These are phyloP conservation scores for Ecliptopera silaceata DNA, from an alignment of 2,888 invertebrate genomes.

Conservation along the genomic window DNA sequence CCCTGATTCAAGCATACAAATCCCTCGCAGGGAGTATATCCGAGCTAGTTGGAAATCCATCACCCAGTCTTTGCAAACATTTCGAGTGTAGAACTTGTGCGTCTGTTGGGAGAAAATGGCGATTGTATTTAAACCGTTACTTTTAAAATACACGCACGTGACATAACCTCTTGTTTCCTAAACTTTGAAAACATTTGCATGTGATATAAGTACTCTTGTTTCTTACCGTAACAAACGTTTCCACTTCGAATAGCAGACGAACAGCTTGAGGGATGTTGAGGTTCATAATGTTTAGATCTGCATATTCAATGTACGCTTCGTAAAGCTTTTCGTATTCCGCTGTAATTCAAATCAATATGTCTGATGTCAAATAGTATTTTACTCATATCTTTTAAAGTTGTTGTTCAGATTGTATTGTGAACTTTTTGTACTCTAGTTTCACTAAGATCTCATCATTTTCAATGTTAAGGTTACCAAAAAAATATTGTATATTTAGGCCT, in stretches of 20 bases:
- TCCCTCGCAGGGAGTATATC: constrained; percentile 55
- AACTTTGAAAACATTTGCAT: too few relatives aligned
- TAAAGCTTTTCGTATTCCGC: constrained; percentile 75
- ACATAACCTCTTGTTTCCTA: too few relatives aligned
- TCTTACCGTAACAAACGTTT: constrained; percentile 64
- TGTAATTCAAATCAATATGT: constrained; percentile 36
- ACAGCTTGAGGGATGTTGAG: constrained; percentile 83
- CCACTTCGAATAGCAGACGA: constrained; percentile 77
- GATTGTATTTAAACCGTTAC: too few relatives aligned
- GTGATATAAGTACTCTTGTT: too few relatives aligned
- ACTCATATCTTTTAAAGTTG: too few relatives aligned
- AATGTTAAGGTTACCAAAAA: too few relatives aligned
- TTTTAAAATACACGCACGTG: too few relatives aligned
- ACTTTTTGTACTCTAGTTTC: too few relatives aligned
- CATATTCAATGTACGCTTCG: constrained; percentile 82
- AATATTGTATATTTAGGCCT: too few relatives aligned
- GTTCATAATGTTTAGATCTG: constrained; percentile 79
- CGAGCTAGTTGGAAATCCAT: constrained; percentile 55
- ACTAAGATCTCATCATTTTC: too few relatives aligned
- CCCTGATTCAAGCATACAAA: constrained; percentile 58
- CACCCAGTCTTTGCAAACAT: constrained; percentile 52
- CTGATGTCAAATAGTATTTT: too few relatives aligned
- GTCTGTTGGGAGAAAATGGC: constrained; percentile 36
- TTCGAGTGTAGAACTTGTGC: constrained; percentile 36
- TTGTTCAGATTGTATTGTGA: too few relatives aligned